phyloP scores from a whole-genome alignment of 2,797 vertebrate species.

The Gallinago stenura region DNA sequence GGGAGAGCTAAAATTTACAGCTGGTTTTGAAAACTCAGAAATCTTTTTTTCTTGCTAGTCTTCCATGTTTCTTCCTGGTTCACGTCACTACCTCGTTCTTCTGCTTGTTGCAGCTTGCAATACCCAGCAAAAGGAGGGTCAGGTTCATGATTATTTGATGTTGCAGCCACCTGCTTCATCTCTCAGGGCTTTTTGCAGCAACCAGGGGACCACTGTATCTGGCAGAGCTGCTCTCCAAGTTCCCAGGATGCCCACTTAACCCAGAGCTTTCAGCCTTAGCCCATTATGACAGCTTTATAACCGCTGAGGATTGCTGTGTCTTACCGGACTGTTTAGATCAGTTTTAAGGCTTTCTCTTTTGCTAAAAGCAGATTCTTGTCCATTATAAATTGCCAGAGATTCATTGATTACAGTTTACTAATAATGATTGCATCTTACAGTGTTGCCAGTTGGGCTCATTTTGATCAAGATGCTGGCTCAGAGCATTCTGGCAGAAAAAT shows the following conservation, averaged over 20 bases:
- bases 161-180: background rate
- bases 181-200: background rate
- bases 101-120: background rate
- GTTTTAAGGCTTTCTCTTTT: background rate
- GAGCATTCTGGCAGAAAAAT: background rate
- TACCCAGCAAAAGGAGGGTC: background rate
- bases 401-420: background rate
- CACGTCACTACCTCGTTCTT: background rate
- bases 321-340: background rate
- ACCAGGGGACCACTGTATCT: rapidly evolving
- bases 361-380: background rate
- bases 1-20: background rate
- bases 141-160: background rate
- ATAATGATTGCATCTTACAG: background rate
- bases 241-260: background rate
- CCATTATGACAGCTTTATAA: background rate
- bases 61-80: background rate
- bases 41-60: background rate
- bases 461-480: background rate
- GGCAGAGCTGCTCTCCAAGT: background rate
- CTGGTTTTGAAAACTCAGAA: background rate
- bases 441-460: background rate
- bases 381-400: background rate
- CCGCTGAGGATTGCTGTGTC: background rate
- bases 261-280: background rate